Percentiles rank a stretch among this genome's conserved stretches.
phyloP scores from a whole-genome alignment of 92 coral and sea anemone genomes.

The Porites cylindrica region DNA sequence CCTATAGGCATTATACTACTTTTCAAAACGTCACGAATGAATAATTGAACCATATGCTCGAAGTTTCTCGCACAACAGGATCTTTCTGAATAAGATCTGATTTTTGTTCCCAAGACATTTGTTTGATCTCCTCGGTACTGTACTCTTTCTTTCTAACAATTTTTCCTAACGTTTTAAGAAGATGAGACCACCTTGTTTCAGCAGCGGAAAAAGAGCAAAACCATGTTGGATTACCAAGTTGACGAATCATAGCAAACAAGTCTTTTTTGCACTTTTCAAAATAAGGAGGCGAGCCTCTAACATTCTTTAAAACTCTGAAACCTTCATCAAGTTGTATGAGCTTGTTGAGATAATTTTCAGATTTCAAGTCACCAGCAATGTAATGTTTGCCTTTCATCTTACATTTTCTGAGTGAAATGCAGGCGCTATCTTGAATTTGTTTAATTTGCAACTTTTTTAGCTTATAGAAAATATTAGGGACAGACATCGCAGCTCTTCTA shows the following conservation, averaged over 20 bases:
- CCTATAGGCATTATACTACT: slow-evolving; percentile 60
- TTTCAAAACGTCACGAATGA: slow-evolving; percentile 63
- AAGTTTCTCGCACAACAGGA: slow-evolving; percentile 80
- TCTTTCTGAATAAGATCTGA: slow-evolving; percentile 77
- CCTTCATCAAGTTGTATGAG: slow-evolving; percentile 71
- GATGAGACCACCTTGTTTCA: slow-evolving; percentile 72
- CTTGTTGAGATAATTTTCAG: slow-evolving; percentile 69
- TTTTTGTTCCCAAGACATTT: slow-evolving; percentile 73
- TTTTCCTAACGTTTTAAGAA: slow-evolving; percentile 56
- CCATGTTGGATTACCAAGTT: slow-evolving; percentile 60
- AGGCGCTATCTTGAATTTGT: slow-evolving; percentile 73
- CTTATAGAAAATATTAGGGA: slow-evolving; percentile 80
- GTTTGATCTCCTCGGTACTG: slow-evolving; percentile 38
- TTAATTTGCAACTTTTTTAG: slow-evolving; percentile 79
- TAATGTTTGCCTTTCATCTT: slow-evolving; percentile 75
- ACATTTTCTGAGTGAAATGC: slow-evolving; percentile 72
- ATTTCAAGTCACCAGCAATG: slow-evolving; percentile 71
- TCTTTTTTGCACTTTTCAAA: slow-evolving; percentile 62
- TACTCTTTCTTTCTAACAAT: slow-evolving; percentile 68
- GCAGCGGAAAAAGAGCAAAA: slow-evolving; percentile 67
- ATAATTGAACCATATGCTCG: slow-evolving; percentile 77
- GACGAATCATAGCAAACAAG: slow-evolving; percentile 56
- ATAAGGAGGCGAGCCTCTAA: slow-evolving; percentile 80
- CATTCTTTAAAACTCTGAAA: slow-evolving; percentile 70
- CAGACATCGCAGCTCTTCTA: slow-evolving; percentile 84